Evolutionary conservation across 2,113 vertebrate genomes (phyloP), one percentile per base, ranked within the genome.

Genomic region (Trichechus manatus): DNA sequence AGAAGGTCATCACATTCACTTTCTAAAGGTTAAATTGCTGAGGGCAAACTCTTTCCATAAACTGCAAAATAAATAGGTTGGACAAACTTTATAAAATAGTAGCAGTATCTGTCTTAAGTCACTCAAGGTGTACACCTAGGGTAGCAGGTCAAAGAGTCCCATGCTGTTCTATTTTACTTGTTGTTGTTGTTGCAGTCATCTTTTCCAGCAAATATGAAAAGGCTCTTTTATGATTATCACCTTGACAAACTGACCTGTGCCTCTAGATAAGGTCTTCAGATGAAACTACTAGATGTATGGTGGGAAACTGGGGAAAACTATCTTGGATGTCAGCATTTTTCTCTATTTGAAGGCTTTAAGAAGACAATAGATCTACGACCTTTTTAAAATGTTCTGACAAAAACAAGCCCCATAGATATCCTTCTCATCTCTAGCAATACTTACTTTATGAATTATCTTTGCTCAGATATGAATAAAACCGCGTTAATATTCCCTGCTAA

Each of bases 351-450:
- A 96, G 39, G 3, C 4, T 92, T 95, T 50, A 39, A 97, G 86
- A 4, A 81, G 33, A 39, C 0, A 79, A 36, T 36, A 36, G n/a
- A 39, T 74, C 42, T 74, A 9, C 53, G 23, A 42, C 3, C 79
- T 61, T 79, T 89, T 93, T 33, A 56, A 91, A 96, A 97, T 59
- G 93, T 95, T 91, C 3, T 96, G n/a, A 89, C 36, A 80, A 86
- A 87, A 88, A 63, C 29, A 50, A 66, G 4, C 22, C 3, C 6
- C 17, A 39, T 77, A 56, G 44, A n/a, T 74, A 50, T 6, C 6
- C 7, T 6, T 66, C 42, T 44, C 42, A 85, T 68, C 7, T 94
- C n/a, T 93, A 95, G 74, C 13, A 13, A 47, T 66, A 61, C 4
- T 25, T 77, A 70, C 15, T 15, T 13, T 72, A 47, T 27, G 3